Base-by-base conservation (phyloP, 1,140 invertebrate species). In the Sesamia nonagrioides region DNA sequence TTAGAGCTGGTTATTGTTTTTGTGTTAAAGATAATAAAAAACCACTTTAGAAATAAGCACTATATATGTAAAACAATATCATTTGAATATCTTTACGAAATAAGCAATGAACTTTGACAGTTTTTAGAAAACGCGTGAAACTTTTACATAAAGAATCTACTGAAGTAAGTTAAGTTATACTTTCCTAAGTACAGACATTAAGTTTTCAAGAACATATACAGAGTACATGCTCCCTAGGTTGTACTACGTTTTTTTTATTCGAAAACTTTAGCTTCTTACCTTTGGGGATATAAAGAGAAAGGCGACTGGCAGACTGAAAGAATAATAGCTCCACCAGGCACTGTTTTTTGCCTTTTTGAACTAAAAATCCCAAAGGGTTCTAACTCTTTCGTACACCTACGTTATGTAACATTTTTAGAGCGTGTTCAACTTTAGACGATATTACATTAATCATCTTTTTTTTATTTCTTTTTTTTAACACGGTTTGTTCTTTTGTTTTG, bases 311-410 rank as follows among this genome's bases (percentile, higher is more conserved):
- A 60, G 71, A 45, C 71, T 58, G 40, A 60, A 74, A 74, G 71
- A 74, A 74, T 74, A 74, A 74, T 74, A 74, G 71, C 37, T 74
- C 71, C 54, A 17, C 15, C n/a, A 45, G 54, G 54, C 40, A 74
- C 37, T 35, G 21, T 60, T 74, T 74, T 72, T 58, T 42, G n/a
- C 18, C 68, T 21, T 74, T 74, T 74, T 74, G 37, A 74, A 74
- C 40, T 45, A 15, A 52, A 45, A 40, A 27, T 58, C 52, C 71
- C 52, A n/a, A 48, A 74, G 71, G 48, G 71, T 40, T 7, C 8
- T 15, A 69, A 33, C 40, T 33, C 66, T 69, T 48, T 69, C 66
- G 11, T 48, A 8, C 33, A 42, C 35, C 8, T 9, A 58, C 54
- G 21, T 13, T 58, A 11, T 27, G 13, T 33, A 27, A 56, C 18